Evolutionary conservation across 2,888 invertebrate species (phyloP).

Genomic region (Ptychoptera contaminata): DNA sequence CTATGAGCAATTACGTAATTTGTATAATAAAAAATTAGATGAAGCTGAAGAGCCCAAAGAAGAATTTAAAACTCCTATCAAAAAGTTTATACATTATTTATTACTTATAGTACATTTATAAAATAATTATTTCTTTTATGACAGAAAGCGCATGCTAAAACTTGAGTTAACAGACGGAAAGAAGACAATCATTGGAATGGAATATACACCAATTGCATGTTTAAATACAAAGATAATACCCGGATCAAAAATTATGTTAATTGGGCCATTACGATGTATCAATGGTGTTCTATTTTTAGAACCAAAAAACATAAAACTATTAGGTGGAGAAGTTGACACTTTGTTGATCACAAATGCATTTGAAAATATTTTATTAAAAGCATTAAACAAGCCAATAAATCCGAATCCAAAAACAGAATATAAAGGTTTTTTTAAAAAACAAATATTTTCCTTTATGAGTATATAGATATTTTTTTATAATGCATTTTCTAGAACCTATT

Average conservation of each 20-base stretch:
- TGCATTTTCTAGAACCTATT: background rate
- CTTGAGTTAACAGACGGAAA: constrained; percentile 46
- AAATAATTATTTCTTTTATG: background rate
- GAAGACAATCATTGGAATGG: constrained; percentile 41
- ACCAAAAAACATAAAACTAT: constrained; percentile 32
- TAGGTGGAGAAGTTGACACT: constrained; percentile 47
- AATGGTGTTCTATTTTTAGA: constrained; percentile 42
- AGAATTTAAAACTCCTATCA: background rate
- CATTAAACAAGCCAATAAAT: constrained; percentile 32
- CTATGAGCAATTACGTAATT: constrained; percentile 8
- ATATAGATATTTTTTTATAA: background rate
- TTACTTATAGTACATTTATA: too few species aligned
- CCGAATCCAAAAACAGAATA: constrained; percentile 13
- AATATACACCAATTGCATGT: constrained; percentile 33
- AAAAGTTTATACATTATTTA: background rate
- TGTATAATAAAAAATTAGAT: constrained; percentile 9
- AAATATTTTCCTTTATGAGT: background rate
- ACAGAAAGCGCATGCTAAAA: constrained; percentile 39
- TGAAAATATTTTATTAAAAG: constrained; percentile 38
- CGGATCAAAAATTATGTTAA: constrained; percentile 37
- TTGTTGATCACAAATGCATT: constrained; percentile 33
- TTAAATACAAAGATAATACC: constrained; percentile 31
- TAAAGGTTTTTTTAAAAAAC: background rate
- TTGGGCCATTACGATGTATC: constrained; percentile 40
- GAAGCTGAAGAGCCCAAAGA: constrained; percentile 4